These are phyloP conservation scores for Gari tellinella DNA, from an alignment of 2,888 invertebrate species.

Conservation along the genomic window DNA sequence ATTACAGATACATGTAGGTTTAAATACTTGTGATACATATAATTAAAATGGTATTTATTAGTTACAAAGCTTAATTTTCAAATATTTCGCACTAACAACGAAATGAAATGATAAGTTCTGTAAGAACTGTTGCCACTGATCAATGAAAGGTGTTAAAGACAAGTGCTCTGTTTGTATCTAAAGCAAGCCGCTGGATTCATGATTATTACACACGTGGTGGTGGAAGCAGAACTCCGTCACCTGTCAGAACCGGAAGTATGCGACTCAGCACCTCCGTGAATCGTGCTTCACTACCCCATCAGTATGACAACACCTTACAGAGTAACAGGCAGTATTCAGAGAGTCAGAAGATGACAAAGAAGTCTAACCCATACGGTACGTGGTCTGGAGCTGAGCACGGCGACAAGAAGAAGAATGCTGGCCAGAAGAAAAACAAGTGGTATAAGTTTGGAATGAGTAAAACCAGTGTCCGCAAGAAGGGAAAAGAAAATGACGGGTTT, in stretches of 20 bases:
- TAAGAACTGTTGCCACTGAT: too few species aligned
- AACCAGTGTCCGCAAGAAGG: constrained; percentile 24
- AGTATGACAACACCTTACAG: constrained; percentile 2
- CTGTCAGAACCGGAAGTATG: constrained; percentile 7
- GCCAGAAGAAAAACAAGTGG: constrained; percentile 58
- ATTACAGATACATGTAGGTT: too few species aligned
- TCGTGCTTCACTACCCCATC: not conserved
- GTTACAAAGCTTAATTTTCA: too few species aligned
- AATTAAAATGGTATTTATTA: too few species aligned
- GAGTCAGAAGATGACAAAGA: constrained; percentile 4
- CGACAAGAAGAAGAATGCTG: constrained; percentile 1
- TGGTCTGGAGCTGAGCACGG: constrained; percentile 45
- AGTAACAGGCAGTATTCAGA: not conserved
- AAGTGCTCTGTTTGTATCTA: too few species aligned
- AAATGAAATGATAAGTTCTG: too few species aligned
- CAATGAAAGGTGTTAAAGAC: too few species aligned
- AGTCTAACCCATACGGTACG: constrained; percentile 42
- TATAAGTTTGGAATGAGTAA: constrained; percentile 47
- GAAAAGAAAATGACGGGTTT: constrained; percentile 46
- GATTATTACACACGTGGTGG: constrained; percentile 24
- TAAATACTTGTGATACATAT: too few species aligned
- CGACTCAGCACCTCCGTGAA: not conserved
- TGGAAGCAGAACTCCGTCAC: constrained; percentile 25
- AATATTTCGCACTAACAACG: too few species aligned
- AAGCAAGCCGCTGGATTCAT: constrained; percentile 60